A percentile compares a stretch with the other conserved stretches of the same genome.
phyloP scores from a whole-genome alignment of 2,888 invertebrate genomes.

The Harmothoe impar region DNA sequence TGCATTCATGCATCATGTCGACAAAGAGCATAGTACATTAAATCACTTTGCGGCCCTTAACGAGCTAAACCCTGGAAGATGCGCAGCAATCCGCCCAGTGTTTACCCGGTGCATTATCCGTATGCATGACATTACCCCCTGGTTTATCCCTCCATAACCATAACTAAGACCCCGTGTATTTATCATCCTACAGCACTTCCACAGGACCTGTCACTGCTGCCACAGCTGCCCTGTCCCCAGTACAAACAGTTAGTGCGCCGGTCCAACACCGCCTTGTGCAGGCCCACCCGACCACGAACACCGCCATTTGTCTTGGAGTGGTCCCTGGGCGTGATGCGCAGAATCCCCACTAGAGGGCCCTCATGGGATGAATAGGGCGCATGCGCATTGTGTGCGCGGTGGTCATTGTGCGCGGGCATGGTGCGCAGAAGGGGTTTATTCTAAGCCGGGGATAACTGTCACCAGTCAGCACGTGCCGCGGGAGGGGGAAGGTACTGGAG shows the following conservation, averaged over 20 bases:
- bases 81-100: no score
- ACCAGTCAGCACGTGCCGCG: background rate
- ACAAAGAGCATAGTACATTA: no score
- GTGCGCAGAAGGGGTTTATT: background rate
- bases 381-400: slow-evolving; percentile 18
- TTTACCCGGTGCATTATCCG: background rate
- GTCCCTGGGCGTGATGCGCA: background rate
- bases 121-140: background rate
- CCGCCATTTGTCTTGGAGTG: slow-evolving; percentile 35
- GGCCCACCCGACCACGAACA: slow-evolving; percentile 35
- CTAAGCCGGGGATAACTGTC: slow-evolving; percentile 36
- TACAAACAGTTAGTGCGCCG: background rate
- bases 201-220: background rate
- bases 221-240: background rate
- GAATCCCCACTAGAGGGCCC: slow-evolving; percentile 34
- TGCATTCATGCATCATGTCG: no score
- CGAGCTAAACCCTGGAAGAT: no score
- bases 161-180: slow-evolving; percentile 1
- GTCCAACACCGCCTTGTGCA: background rate
- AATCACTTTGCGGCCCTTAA: no score
- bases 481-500: no score
- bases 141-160: background rate
- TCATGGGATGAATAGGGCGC: background rate
- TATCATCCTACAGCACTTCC: background rate
- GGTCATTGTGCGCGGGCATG: background rate